Conservation (phyloP, 2,888 invertebrate species). For the Tipula helvola region DNA sequence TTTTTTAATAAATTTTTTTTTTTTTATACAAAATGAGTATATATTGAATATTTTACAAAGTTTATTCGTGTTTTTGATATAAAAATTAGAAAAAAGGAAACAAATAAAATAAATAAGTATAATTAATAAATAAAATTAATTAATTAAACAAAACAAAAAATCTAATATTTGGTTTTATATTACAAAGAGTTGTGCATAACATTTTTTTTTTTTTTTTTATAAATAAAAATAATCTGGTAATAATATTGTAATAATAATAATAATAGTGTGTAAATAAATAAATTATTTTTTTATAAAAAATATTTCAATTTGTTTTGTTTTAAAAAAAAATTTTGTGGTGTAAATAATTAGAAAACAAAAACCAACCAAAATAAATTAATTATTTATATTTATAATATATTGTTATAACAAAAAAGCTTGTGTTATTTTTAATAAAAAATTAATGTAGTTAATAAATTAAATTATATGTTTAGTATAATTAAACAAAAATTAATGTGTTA, state of each 20-base stretch:
- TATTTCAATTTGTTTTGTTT: conserved; percentile 1
- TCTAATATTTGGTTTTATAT: neutral
- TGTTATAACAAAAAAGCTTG: neutral
- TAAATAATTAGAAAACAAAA: neutral
- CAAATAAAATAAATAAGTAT: neutral
- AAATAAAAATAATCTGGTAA: neutral
- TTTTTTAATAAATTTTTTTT: neutral
- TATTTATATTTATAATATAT: neutral
- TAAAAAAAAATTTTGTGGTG: neutral
- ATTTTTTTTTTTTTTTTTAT: neutral
- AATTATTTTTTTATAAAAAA: neutral
- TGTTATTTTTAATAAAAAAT: neutral
- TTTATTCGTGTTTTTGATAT: conserved; percentile 9
- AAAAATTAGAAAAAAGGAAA: neutral
- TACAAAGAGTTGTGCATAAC: neutral
- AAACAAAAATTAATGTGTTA: neutral
- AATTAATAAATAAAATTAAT: neutral
- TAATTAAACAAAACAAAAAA: neutral
- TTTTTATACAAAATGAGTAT: neutral
- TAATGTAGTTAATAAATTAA: neutral
- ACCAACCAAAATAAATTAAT: neutral
- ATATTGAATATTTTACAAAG: conserved; percentile 12
- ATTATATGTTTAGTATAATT: neutral
- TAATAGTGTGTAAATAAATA: neutral
- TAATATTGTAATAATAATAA: neutral